Conservation (phyloP, 2,797 vertebrate genomes). For the Typhlichthys eigenmanni region DNA sequence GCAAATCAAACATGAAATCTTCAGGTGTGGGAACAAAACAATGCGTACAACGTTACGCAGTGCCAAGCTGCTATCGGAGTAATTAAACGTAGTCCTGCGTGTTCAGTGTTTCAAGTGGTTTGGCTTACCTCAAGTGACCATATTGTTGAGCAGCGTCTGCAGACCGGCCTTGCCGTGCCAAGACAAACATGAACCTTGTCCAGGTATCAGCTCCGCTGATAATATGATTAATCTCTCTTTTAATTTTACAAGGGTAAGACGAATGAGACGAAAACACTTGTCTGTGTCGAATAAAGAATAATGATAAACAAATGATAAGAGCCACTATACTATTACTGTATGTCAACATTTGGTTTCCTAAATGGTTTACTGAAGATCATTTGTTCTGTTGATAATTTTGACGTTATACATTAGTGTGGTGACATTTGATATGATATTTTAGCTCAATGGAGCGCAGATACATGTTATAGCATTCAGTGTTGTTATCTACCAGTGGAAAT, state of each 20-base stretch:
- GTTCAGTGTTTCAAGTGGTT: slow-evolving; percentile 26
- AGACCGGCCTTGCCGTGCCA: slow-evolving; percentile 34
- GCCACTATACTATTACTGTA: slow-evolving; percentile 25
- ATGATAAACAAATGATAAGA: slow-evolving; percentile 50
- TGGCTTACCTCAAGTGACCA: slow-evolving; percentile 29
- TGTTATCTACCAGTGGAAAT: slow-evolving; percentile 32
- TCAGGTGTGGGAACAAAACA: slow-evolving; percentile 1
- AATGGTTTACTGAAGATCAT: slow-evolving; percentile 68
- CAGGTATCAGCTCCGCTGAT: slow-evolving; percentile 30
- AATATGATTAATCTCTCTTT: slow-evolving; percentile 34
- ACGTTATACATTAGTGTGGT: slow-evolving; percentile 37
- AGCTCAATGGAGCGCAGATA: slow-evolving; percentile 6
- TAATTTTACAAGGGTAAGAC: slow-evolving; percentile 12
- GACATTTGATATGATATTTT: slow-evolving; percentile 37
- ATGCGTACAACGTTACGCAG: neutral
- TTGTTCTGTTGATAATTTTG: slow-evolving; percentile 41
- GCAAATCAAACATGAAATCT: neutral
- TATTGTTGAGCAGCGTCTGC: slow-evolving; percentile 31
- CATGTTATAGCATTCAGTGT: slow-evolving; percentile 31
- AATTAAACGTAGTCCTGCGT: slow-evolving; percentile 12
- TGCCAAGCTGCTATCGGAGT: slow-evolving; percentile 27
- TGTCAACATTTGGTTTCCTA: slow-evolving; percentile 48
- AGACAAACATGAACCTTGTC: slow-evolving; percentile 40
- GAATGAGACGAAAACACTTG: slow-evolving; percentile 1
- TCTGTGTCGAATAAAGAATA: slow-evolving; percentile 29